A percentile compares a stretch with the other conserved stretches of the same genome.
Conservation (phyloP, 2,888 invertebrate species). For the Chloroclystis v-ata region DNA sequence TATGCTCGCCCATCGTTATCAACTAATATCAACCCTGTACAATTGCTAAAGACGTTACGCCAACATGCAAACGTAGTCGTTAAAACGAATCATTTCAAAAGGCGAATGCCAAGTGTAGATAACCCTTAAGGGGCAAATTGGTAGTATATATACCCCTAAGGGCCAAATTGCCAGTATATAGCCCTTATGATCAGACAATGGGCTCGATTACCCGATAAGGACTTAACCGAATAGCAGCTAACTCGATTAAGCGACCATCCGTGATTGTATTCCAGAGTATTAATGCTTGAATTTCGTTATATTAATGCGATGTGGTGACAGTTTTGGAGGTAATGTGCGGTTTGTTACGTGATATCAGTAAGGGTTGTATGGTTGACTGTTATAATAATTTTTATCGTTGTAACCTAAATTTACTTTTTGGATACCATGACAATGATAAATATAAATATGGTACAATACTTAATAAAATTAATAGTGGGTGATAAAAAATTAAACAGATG, state of each 20-base stretch:
- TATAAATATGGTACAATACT: no score
- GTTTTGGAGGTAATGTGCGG: neutral
- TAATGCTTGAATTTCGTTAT: constrained; percentile 78
- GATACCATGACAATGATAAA: no score
- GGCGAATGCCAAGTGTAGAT: constrained; percentile 4
- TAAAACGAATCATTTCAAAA: neutral
- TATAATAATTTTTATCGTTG: no score
- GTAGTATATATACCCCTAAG: constrained; percentile 72
- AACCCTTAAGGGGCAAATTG: constrained; percentile 65
- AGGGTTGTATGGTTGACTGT: neutral
- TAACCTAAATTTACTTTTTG: no score
- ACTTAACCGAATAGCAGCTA: constrained; percentile 75
- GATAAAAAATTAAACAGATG: no score
- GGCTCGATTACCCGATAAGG: constrained; percentile 74
- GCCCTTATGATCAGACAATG: constrained; percentile 76
- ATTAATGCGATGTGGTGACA: constrained; percentile 58
- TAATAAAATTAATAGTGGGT: no score
- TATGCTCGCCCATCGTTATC: no score
- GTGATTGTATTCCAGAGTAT: constrained; percentile 76
- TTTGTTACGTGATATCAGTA: neutral
- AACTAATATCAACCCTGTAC: no score
- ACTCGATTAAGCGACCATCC: constrained; percentile 77
- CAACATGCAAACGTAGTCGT: constrained; percentile 2
- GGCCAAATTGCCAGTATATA: constrained; percentile 74
- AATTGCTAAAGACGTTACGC: constrained; percentile 1